Evolutionary conservation across 2,888 invertebrate species (phyloP), one percentile per base, ranked within the genome.

Genomic region (Drosophila flavopinicola): DNA sequence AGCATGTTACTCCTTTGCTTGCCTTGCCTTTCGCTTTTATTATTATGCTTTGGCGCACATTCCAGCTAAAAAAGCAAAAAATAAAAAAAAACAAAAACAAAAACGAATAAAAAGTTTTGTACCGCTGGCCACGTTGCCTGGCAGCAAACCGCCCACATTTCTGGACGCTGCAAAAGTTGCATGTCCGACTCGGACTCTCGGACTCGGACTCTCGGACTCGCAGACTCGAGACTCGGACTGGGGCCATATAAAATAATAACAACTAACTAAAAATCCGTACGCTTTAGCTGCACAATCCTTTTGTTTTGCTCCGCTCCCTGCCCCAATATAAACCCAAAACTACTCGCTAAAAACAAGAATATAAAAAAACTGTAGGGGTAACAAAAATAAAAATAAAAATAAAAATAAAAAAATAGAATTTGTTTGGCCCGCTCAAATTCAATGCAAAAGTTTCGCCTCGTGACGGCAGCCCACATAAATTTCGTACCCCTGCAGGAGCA

Each of bases 211-310:
- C n/a, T 70, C 30, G 13, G 17, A 47, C 52, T 52, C 53, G 41
- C 29, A 23, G 23, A 17, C 23, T 73, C 58, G 39, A 48, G 35
- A 41, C 48, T 38, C 41, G 37, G 72, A 39, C 54, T 49, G 74
- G 73, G 57, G 75, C 75, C 77, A 83, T 87, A 82, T 82, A 82
- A 82, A 82, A 82, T 82, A 82, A 82, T 82, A 87, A 87, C 80
- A 82, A 82, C 80, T 82, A 82, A 83, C 88, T 82, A 87, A 80
- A 80, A 82, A 82, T 82, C 80, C 80, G 80, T 83, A 78, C 88
- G 80, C 80, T 82, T 87, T 82, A 84, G 80, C 88, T 86, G 83
- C 64, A 87, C 77, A 88, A 87, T 88, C 85, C 88, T 87, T 82
- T 83, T 88, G 83, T 83, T 83, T 85, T 75, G 58, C 30, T 57